Evolutionary conservation across 2,113 vertebrate genomes (phyloP), one percentile per base, ranked within the genome.

Genomic region (Tauraco erythrolophus): DNA sequence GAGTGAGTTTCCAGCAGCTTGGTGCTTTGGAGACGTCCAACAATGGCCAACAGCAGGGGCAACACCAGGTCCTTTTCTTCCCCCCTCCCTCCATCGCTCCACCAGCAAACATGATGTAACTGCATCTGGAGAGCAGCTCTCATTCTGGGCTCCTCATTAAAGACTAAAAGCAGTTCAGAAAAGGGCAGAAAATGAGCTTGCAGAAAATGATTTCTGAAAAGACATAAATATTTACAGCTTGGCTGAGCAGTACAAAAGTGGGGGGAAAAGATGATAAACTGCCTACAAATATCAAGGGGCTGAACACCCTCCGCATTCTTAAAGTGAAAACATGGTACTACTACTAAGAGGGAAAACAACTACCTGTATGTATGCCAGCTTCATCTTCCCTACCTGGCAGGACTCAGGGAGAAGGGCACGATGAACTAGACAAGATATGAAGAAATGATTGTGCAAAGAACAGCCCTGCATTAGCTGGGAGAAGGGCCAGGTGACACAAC

Each of bases 191-290:
- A 60, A 56, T 18, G 19, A 81, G 54, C 69, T 41, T 61, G 70
- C 33, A 62, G 84, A 88, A 72, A 91, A 58, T 8, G 22, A 65
- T 35, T 85, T 60, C 81, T 75, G 91, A 69, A 77, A 74, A 64
- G 61, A 65, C 60, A 64, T 60, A 79, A 83, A 58, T 84, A 89
- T 83, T 84, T 84, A 92, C 91, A 94, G 77, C 64, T 76, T 80
- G 88, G 46, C 46, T 35, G 64, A 87, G 87, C n/a, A 37, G n/a
- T 28, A 22, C 18, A 27, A n/a, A 78, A 79, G 11, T 4, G 8
- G 25, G 23, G 25, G 35, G 27, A 2, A 25, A 72, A 60, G 51
- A 78, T 13, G 14, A 69, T 43, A 71, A 94, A 57, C 77, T 84
- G 43, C 22, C 85, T 87, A 39, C 31, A 84, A 61, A 37, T 65